Percentiles rank a stretch among this genome's conserved stretches.
phyloP scores from a whole-genome alignment of 2,888 invertebrate genomes.

The Pycnomerus fuliginosus region DNA sequence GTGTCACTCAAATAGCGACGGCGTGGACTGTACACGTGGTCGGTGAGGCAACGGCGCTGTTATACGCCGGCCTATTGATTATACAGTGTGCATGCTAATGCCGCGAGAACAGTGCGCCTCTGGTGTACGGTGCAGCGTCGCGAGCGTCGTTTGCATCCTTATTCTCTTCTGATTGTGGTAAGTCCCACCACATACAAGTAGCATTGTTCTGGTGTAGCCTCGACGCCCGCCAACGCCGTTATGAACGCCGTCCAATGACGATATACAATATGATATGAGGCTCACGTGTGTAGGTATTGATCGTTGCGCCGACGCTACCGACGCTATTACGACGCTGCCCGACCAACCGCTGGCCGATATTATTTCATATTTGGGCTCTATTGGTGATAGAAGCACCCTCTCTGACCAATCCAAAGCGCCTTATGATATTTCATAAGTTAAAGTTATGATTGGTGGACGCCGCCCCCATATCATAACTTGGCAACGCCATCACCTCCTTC shows the following conservation, averaged over 20 bases:
- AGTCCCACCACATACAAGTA: slow-evolving; percentile 17
- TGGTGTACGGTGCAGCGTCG: slow-evolving; percentile 28
- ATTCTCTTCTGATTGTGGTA: slow-evolving; percentile 21
- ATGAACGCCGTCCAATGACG: slow-evolving; percentile 50
- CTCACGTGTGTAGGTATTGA: slow-evolving; percentile 51
- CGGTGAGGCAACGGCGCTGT: slow-evolving; percentile 22
- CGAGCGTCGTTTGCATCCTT: slow-evolving; percentile 3
- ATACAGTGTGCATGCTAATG: slow-evolving; percentile 51
- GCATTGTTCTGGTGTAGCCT: slow-evolving; percentile 23
- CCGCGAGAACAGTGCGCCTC: slow-evolving; percentile 39
- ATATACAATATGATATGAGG: slow-evolving; percentile 52
- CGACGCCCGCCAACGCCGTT: slow-evolving; percentile 31
- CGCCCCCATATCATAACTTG: slow-evolving; percentile 32
- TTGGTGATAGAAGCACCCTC: slow-evolving; percentile 56
- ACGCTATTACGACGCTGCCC: slow-evolving; percentile 50
- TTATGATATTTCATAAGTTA: slow-evolving; percentile 48
- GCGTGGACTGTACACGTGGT: slow-evolving; percentile 39
- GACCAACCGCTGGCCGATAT: slow-evolving; percentile 60
- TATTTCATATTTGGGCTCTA: slow-evolving; percentile 64
- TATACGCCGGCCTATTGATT: slow-evolving; percentile 43
- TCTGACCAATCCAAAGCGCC: slow-evolving; percentile 38
- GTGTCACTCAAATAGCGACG: slow-evolving; percentile 33
- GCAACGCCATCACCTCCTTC: slow-evolving; percentile 29
- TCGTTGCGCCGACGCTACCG: slow-evolving; percentile 46
- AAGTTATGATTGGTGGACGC: slow-evolving; percentile 45